These are phyloP conservation scores for Nyctalus aviator DNA, from an alignment of 2,797 vertebrate genomes.

Conservation along the genomic window DNA sequence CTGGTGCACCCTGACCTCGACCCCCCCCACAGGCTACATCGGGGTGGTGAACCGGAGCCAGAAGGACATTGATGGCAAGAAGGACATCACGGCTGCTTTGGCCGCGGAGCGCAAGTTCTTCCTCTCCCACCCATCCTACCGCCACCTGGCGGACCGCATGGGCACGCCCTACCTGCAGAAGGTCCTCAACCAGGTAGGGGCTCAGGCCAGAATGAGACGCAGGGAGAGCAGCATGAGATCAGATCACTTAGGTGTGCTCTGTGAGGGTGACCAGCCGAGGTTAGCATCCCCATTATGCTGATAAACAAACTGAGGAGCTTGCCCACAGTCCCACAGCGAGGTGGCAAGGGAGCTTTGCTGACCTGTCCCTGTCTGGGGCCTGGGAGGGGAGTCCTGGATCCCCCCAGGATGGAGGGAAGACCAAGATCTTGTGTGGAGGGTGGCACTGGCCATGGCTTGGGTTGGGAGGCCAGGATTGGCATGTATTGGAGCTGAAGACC, in stretches of 20 bases:
- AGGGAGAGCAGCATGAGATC: background rate
- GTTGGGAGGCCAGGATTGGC: background rate
- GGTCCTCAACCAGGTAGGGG: constrained; percentile 95
- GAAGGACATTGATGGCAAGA: constrained; percentile 98
- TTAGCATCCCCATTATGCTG: background rate
- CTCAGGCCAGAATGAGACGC: background rate
- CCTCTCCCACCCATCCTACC: constrained; percentile 95
- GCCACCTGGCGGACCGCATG: constrained; percentile 99
- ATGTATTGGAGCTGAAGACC: background rate
- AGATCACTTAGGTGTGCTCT: background rate
- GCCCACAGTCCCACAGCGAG: background rate
- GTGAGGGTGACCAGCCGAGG: background rate
- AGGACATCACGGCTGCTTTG: constrained; percentile 96
- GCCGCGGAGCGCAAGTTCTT: constrained; percentile 98
- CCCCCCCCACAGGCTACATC: constrained; percentile 92
- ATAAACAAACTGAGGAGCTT: background rate
- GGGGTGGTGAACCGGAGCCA: constrained; percentile 99
- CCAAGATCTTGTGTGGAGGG: background rate
- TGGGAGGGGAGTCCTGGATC: background rate
- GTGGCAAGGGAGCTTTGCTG: background rate
- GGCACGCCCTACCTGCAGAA: constrained; percentile 98
- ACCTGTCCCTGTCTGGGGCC: background rate
- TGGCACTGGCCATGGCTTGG: background rate
- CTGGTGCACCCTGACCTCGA: constrained; percentile 49
- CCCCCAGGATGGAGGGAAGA: background rate